Evolutionary conservation across 2,797 vertebrate genomes (phyloP), one percentile per base, ranked within the genome.

Genomic region (Silurus aristotelis): DNA sequence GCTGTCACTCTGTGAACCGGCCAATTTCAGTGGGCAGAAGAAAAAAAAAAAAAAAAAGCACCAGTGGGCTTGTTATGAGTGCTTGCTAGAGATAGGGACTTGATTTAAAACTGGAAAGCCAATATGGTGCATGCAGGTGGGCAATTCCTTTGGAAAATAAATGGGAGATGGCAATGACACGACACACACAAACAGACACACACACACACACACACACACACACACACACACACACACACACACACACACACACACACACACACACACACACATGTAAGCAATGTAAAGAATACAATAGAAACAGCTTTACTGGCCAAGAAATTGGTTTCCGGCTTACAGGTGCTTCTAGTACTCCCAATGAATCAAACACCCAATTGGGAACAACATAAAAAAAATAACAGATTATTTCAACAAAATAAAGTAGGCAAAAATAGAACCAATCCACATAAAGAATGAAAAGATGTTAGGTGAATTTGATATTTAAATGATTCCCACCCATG

Each of bases 51-150:
- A 8, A 52, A 86, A 81, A 85, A 76, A 73, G 38, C 20, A 20
- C 58, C 66, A 25, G 43, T 7, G 25, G n/a, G 77, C n/a, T 85
- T 86, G 56, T 31, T 79, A 70, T 68, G 48, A 86, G 83, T 67
- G 80, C 55, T 56, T 78, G 86, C 63, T 27, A 22, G 20, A 79
- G 46, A 86, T 79, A 64, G 3, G 38, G 38, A 58, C 31, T 20
- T 81, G 75, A 81, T 81, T 87, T 76, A 31, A 85, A 82, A 76
- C 64, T 76, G 64, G 64, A 78, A 84, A 82, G 71, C 71, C 72
- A 31, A 76, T 77, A 67, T 84, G 73, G 31, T 78, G 38, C 31
- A 68, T 22, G 17, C 55, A 77, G 82, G 25, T 31, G 83, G 48
- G 75, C 75, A 79, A 84, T 79, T 79, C 43, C 38, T 61, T 43